These are phyloP conservation scores for Nyleta sp. DNA, from an alignment of 2,888 invertebrate genomes.

Conservation along the genomic window DNA sequence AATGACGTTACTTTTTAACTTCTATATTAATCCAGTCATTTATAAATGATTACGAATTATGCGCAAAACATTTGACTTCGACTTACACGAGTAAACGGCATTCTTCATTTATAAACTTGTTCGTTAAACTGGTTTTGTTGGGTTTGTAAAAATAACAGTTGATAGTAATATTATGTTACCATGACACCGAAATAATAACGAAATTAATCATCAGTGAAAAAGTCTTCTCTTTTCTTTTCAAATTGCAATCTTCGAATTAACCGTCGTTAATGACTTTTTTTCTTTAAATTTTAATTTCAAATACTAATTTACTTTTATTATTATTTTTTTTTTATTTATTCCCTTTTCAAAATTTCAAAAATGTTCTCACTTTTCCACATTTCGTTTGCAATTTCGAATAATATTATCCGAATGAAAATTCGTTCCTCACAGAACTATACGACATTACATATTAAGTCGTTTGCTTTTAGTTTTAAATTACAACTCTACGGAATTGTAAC, in stretches of 20 bases:
- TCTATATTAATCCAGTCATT: neutral
- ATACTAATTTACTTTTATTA: too few relatives aligned
- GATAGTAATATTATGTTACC: slow-evolving; percentile 45
- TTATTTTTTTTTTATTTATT: too few relatives aligned
- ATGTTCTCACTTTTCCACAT: neutral
- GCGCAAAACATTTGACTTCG: slow-evolving; percentile 42
- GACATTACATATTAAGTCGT: slow-evolving; percentile 20
- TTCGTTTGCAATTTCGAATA: slow-evolving; percentile 1
- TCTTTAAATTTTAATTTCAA: neutral
- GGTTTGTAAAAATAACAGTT: slow-evolving; percentile 38
- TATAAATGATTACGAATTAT: slow-evolving; percentile 36
- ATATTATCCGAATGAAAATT: slow-evolving; percentile 29
- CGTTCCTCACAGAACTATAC: neutral
- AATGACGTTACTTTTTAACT: too few relatives aligned
- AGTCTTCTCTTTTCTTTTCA: neutral
- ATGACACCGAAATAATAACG: slow-evolving; percentile 27
- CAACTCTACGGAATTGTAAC: slow-evolving; percentile 47
- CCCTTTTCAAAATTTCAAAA: too few relatives aligned
- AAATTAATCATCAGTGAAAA: slow-evolving; percentile 22
- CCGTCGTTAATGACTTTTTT: too few relatives aligned
- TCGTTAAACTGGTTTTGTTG: slow-evolving; percentile 56
- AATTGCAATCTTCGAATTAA: too few relatives aligned
- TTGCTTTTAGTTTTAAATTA: slow-evolving; percentile 43
- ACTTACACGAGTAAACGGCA: slow-evolving; percentile 36
- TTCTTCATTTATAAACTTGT: slow-evolving; percentile 53